Evolutionary conservation across 2,113 vertebrate species (phyloP).

Genomic region (Archocentrus centrarchus): DNA sequence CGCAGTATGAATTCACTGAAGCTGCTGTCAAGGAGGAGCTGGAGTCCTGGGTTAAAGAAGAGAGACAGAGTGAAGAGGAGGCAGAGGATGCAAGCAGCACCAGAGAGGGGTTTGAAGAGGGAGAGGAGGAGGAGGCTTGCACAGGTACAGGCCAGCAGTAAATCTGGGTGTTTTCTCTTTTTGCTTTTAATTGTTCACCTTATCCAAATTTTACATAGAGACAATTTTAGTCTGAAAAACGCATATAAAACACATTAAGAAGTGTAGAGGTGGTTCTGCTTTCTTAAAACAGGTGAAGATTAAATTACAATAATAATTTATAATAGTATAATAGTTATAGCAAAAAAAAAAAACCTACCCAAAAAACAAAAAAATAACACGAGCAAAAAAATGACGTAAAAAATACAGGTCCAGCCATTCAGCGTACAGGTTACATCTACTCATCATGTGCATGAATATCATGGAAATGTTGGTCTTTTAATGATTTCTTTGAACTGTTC

Average conservation of each 20-base stretch:
- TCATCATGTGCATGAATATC: background rate
- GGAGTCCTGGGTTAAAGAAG: slow-evolving; percentile 49
- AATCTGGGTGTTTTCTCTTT: background rate
- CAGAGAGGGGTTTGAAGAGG: slow-evolving; percentile 39
- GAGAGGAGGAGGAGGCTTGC: slow-evolving; percentile 42
- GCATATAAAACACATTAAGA: too few relatives aligned
- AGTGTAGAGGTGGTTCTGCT: background rate
- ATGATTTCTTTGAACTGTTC: background rate
- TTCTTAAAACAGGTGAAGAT: background rate
- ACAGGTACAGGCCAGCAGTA: slow-evolving; percentile 43
- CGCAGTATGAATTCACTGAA: slow-evolving; percentile 20
- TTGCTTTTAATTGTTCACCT: background rate
- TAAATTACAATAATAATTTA: background rate
- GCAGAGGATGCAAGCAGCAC: slow-evolving; percentile 30
- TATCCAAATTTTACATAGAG: background rate
- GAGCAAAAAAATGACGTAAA: background rate
- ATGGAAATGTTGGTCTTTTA: background rate
- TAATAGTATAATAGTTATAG: too few relatives aligned
- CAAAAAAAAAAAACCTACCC: too few relatives aligned
- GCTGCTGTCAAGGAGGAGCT: slow-evolving; percentile 58
- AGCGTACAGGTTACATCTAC: background rate
- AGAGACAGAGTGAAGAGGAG: slow-evolving; percentile 32
- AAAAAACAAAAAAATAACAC: background rate
- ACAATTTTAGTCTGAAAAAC: background rate
- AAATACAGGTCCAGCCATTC: slow-evolving; percentile 1